Conservation (phyloP, 1,140 invertebrate genomes). For the Armadillidium nasatum region DNA sequence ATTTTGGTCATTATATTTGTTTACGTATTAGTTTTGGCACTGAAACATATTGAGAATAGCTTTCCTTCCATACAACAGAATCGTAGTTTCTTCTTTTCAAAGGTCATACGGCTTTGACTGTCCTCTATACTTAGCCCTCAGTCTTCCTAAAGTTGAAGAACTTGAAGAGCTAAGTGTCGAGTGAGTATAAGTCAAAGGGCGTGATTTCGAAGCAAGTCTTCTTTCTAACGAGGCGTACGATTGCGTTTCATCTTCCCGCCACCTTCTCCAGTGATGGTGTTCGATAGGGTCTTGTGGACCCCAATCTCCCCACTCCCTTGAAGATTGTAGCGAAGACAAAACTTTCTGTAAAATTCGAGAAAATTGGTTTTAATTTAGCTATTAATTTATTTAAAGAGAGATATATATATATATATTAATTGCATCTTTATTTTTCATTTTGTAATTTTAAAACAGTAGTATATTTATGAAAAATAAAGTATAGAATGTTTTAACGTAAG, state of each 20-base stretch:
- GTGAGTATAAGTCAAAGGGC: slow-evolving; percentile 42
- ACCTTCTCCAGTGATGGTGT: slow-evolving; percentile 42
- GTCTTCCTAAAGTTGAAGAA: slow-evolving; percentile 35
- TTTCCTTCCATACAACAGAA: too few species aligned
- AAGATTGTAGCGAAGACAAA: slow-evolving; percentile 42
- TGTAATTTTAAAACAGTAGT: slow-evolving; percentile 1
- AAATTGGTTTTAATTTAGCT: background rate
- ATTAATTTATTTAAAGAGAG: background rate
- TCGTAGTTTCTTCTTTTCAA: too few species aligned
- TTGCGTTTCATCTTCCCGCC: slow-evolving; percentile 40
- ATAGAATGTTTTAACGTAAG: too few species aligned
- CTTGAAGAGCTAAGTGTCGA: slow-evolving; percentile 41
- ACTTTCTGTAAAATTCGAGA: slow-evolving; percentile 21
- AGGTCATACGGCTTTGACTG: too few species aligned
- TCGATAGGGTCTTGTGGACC: slow-evolving; percentile 43
- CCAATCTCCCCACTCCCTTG: slow-evolving; percentile 43
- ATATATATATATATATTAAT: background rate
- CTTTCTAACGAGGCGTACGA: slow-evolving; percentile 39
- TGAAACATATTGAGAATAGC: too few species aligned
- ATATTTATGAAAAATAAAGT: background rate
- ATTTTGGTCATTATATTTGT: too few species aligned
- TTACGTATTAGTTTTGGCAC: too few species aligned
- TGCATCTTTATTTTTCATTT: background rate
- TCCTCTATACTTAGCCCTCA: slow-evolving; percentile 32
- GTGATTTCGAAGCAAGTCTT: slow-evolving; percentile 31